phyloP scores from a whole-genome alignment of 2,113 vertebrate genomes.

The Notiomystis cincta region DNA sequence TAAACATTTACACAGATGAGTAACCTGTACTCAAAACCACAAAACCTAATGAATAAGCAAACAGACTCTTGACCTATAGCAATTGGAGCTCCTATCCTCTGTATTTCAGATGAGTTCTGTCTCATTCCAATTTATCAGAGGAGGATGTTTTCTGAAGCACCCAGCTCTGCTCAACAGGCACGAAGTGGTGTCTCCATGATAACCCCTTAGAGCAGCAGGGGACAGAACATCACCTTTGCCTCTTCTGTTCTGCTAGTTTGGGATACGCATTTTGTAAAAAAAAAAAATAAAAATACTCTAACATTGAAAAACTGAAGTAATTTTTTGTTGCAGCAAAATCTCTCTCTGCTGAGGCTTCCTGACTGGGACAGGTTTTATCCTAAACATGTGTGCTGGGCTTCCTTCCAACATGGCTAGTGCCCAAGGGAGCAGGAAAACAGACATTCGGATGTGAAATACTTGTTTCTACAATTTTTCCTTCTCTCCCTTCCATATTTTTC shows the following conservation, averaged over 20 bases:
- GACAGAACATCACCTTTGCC: background rate
- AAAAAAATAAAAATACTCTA: background rate
- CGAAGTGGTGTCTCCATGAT: background rate
- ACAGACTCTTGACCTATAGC: slow-evolving; percentile 8
- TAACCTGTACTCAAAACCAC: background rate
- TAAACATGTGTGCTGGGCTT: background rate
- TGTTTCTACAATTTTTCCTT: background rate
- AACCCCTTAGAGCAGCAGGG: background rate
- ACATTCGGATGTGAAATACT: background rate
- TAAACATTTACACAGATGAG: slow-evolving; percentile 12
- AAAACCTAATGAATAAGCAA: slow-evolving; percentile 30
- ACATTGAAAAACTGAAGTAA: background rate
- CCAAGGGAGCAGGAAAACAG: background rate
- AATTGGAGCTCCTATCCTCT: background rate
- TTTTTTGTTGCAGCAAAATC: background rate
- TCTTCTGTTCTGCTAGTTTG: background rate
- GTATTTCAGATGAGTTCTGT: background rate
- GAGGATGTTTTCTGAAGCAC: background rate
- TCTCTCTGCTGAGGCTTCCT: background rate
- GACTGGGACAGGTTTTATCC: background rate
- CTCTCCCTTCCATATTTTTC: background rate
- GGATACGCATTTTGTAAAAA: background rate
- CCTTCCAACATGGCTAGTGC: background rate
- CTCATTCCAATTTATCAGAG: background rate
- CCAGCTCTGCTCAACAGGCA: background rate